A percentile compares a stretch with the other conserved stretches of the same genome.
Evolutionary conservation across 2,113 vertebrate species (phyloP).

Genomic region (Anseranas semipalmata): DNA sequence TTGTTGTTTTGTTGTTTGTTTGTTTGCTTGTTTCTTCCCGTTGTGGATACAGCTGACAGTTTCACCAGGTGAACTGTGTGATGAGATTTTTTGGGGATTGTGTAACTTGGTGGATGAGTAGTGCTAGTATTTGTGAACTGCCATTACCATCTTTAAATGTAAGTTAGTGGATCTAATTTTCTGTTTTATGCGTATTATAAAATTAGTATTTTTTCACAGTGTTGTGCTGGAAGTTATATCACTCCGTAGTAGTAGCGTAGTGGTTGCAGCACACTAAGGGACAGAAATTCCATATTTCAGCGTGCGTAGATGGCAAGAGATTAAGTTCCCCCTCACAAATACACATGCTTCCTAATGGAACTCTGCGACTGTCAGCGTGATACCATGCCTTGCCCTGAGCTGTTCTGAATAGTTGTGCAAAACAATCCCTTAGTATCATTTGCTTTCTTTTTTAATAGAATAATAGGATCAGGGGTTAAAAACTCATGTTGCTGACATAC

Average conservation of each 20-base stretch:
- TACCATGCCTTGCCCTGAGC: not conserved
- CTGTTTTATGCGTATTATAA: not conserved
- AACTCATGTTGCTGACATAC: not conserved
- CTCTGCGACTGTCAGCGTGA: not conserved
- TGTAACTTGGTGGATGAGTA: not conserved
- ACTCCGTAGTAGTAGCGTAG: not conserved
- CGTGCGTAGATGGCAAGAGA: not conserved
- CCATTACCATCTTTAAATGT: not conserved
- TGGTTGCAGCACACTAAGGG: not conserved
- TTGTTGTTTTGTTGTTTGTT: not conserved
- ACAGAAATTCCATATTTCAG: not conserved
- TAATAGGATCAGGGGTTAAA: not conserved
- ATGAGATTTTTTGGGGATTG: not conserved
- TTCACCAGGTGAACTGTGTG: not conserved
- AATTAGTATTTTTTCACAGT: not conserved
- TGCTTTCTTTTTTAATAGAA: not conserved
- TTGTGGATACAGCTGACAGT: not conserved
- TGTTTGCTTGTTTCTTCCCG: not conserved
- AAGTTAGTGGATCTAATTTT: not conserved
- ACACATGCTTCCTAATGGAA: not conserved
- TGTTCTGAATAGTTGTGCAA: not conserved
- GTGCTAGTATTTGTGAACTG: not conserved
- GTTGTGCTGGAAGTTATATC: not conserved
- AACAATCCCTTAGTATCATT: not conserved
- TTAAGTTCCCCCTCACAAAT: not conserved